Evolutionary conservation across 2,113 vertebrate species (phyloP).

Genomic region (Hydrolagus affinis): DNA sequence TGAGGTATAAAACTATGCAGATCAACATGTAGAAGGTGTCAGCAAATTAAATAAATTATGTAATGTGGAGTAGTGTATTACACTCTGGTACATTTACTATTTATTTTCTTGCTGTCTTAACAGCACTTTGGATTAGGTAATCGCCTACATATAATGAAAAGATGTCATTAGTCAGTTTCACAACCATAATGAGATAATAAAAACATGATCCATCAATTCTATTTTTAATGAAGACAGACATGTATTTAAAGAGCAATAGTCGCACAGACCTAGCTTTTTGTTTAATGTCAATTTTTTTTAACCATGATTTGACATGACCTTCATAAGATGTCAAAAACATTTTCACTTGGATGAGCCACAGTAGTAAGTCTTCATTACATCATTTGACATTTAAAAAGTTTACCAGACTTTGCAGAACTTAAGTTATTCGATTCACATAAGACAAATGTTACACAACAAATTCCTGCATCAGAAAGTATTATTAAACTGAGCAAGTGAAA

Average conservation of each 20-base stretch:
- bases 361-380: not conserved
- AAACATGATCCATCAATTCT: constrained; percentile 14
- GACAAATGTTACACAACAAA: not conserved
- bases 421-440: constrained; percentile 15
- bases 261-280: not conserved
- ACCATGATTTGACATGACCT: not conserved
- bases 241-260: not conserved
- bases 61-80: too few relatives aligned
- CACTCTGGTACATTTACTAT: not conserved
- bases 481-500: not conserved
- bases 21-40: not conserved
- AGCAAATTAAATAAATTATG: not conserved
- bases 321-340: constrained; percentile 7
- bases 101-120: not conserved
- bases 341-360: not conserved
- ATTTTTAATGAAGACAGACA: not conserved
- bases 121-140: not conserved
- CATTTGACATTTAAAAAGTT: constrained; percentile 22
- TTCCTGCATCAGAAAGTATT: not conserved
- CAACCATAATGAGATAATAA: not conserved
- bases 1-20: not conserved
- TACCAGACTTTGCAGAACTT: not conserved
- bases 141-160: not conserved
- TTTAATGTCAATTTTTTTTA: constrained; percentile 28
- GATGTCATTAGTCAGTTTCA: not conserved